Conservation (phyloP, 2,888 invertebrate species). For the Tinea pellionella region DNA sequence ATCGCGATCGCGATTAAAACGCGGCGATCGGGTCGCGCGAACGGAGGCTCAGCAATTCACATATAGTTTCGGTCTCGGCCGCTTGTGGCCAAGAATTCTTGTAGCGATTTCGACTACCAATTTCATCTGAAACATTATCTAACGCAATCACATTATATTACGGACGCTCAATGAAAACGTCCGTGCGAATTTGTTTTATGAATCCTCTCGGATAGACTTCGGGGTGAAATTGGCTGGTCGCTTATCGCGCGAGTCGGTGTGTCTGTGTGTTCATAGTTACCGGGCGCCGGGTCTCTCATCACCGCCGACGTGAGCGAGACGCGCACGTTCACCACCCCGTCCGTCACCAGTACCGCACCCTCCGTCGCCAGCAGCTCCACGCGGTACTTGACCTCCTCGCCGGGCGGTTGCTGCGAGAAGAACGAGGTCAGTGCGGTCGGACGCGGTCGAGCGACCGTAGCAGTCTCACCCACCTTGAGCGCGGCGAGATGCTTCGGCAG, state of each 20-base stretch:
- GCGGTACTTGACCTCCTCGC: conserved; percentile 74
- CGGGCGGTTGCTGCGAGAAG: conserved; percentile 17
- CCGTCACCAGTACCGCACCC: conserved; percentile 86
- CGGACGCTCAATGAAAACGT: too few relatives aligned
- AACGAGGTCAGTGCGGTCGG: not conserved
- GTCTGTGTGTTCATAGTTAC: not conserved
- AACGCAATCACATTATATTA: conserved; percentile 13
- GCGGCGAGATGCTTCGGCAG: conserved; percentile 83
- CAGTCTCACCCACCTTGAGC: conserved; percentile 45
- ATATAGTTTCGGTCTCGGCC: conserved; percentile 58
- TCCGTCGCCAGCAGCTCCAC: conserved; percentile 87
- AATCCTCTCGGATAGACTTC: not conserved
- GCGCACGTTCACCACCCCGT: conserved; percentile 79
- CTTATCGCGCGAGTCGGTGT: not conserved
- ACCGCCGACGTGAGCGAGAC: conserved; percentile 94
- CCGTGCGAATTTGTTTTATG: too few relatives aligned
- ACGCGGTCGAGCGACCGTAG: too few relatives aligned
- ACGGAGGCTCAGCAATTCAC: conserved; percentile 25
- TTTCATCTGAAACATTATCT: conserved; percentile 27
- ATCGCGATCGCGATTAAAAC: conserved; percentile 62
- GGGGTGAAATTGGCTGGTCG: conserved; percentile 1
- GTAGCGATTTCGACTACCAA: conserved; percentile 52
- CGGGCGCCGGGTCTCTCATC: conserved; percentile 81
- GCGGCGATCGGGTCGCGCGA: conserved; percentile 37
- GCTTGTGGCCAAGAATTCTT: not conserved